These are phyloP conservation scores for Xenopus borealis DNA, from an alignment of 2,113 vertebrate genomes.

Conservation along the genomic window DNA sequence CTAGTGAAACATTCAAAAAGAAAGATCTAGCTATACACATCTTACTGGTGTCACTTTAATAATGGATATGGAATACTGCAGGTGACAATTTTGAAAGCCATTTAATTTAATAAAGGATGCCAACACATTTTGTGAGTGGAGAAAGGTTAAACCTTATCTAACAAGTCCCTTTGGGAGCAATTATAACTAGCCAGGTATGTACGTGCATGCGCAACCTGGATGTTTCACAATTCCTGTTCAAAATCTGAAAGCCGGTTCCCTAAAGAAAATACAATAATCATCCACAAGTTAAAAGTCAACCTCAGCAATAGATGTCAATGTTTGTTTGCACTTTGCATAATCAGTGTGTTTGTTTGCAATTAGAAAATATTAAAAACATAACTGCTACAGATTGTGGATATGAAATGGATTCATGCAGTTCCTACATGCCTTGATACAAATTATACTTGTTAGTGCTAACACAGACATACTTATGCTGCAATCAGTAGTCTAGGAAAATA, in stretches of 20 bases:
- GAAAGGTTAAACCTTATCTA: constrained; percentile 14
- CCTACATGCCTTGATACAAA: too few species aligned
- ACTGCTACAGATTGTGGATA: too few species aligned
- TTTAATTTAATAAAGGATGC: background rate
- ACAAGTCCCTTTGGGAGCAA: constrained; percentile 39
- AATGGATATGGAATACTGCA: background rate
- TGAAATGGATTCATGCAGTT: too few species aligned
- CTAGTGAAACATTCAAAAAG: too few species aligned
- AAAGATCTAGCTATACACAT: too few species aligned
- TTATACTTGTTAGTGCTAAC: too few species aligned
- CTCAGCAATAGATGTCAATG: background rate
- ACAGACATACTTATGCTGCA: too few species aligned
- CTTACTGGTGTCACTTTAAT: background rate
- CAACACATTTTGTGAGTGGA: background rate
- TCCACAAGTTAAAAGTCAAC: background rate
- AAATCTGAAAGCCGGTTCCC: background rate
- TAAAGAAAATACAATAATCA: background rate
- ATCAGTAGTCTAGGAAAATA: too few species aligned
- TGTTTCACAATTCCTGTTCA: background rate
- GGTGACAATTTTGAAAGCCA: background rate
- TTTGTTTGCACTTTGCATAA: background rate
- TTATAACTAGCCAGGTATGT: constrained; percentile 18
- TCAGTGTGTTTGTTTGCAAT: background rate
- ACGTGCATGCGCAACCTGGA: constrained; percentile 1
- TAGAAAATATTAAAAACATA: too few species aligned